Percentiles rank a stretch among this genome's conserved stretches.
These are phyloP conservation scores for Oxystoma pomonae DNA, from an alignment of 2,888 invertebrate genomes.

Conservation along the genomic window DNA sequence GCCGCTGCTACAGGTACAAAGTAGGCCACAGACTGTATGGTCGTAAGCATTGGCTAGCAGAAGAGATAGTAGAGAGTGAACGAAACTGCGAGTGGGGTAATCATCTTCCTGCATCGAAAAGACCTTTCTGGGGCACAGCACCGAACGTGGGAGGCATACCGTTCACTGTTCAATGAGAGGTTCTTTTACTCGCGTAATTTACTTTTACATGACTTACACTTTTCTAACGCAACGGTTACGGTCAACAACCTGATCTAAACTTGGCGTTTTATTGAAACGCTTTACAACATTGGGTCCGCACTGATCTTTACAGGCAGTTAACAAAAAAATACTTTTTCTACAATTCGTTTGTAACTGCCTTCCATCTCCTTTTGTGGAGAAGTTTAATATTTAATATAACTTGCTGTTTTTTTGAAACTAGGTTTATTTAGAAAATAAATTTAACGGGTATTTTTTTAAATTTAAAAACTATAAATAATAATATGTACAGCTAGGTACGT, in stretches of 20 bases:
- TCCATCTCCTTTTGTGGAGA: too few species aligned
- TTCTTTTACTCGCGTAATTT: conserved; percentile 12
- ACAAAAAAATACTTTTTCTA: too few species aligned
- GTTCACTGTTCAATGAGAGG: conserved; percentile 7
- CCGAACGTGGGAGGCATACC: conserved; percentile 1
- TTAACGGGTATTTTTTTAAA: too few species aligned
- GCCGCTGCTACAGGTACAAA: conserved; percentile 46
- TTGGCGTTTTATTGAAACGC: too few species aligned
- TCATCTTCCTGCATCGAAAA: conserved; percentile 31
- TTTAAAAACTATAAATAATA: too few species aligned
- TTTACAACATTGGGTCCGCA: too few species aligned
- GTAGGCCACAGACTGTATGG: conserved; percentile 48
- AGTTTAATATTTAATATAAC: too few species aligned
- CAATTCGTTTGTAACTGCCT: too few species aligned
- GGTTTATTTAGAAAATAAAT: too few species aligned
- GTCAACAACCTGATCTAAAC: not conserved
- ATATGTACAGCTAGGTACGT: too few species aligned
- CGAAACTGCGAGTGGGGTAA: conserved; percentile 30
- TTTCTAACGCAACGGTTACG: not conserved
- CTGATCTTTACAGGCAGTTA: too few species aligned
- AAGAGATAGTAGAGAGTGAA: conserved; percentile 33
- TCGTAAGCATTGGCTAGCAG: conserved; percentile 34
- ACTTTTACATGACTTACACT: not conserved
- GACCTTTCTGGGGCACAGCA: conserved; percentile 12
- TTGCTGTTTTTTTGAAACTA: too few species aligned